Conservation (phyloP, 1,140 invertebrate genomes). For the Drosophila ironensis region DNA sequence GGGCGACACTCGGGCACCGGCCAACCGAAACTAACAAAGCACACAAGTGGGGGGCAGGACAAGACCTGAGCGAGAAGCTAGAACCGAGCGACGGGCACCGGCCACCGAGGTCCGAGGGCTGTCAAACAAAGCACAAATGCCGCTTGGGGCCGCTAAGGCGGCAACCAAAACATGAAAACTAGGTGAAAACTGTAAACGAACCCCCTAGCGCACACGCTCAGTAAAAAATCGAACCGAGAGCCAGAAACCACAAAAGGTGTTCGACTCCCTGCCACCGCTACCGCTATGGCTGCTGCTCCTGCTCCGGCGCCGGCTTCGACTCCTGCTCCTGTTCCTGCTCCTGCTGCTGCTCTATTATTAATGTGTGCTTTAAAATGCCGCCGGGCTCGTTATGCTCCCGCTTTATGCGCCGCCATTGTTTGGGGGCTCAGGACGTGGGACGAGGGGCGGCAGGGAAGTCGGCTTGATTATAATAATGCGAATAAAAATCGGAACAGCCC, state of each 20-base stretch:
- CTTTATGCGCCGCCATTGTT: constrained; percentile 2
- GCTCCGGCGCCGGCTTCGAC: not conserved
- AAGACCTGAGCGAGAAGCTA: not conserved
- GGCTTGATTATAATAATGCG: constrained; percentile 73
- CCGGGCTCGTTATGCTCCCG: constrained; percentile 37
- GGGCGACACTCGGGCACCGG: constrained; percentile 57
- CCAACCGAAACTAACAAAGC: not conserved
- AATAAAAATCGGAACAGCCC: constrained; percentile 14
- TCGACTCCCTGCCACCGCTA: constrained; percentile 14
- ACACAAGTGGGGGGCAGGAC: not conserved
- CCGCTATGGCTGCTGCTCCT: constrained; percentile 6
- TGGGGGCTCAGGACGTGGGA: too few relatives aligned
- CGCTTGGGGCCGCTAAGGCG: constrained; percentile 43
- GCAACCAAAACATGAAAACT: constrained; percentile 57
- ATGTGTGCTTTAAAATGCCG: constrained; percentile 52
- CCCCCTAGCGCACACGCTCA: constrained; percentile 7
- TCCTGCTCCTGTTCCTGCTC: constrained; percentile 12
- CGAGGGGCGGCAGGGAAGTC: too few relatives aligned
- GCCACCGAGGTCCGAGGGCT: constrained; percentile 2
- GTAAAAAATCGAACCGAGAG: constrained; percentile 63
- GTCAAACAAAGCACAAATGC: constrained; percentile 44
- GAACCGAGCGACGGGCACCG: not conserved
- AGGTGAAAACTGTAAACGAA: constrained; percentile 74
- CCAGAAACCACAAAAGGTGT: constrained; percentile 46
- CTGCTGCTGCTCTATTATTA: constrained; percentile 45